A percentile compares a stretch with the other conserved stretches of the same genome.
These are phyloP conservation scores for Andrena dorsata DNA, from an alignment of 2,888 invertebrate species.

Conservation along the genomic window DNA sequence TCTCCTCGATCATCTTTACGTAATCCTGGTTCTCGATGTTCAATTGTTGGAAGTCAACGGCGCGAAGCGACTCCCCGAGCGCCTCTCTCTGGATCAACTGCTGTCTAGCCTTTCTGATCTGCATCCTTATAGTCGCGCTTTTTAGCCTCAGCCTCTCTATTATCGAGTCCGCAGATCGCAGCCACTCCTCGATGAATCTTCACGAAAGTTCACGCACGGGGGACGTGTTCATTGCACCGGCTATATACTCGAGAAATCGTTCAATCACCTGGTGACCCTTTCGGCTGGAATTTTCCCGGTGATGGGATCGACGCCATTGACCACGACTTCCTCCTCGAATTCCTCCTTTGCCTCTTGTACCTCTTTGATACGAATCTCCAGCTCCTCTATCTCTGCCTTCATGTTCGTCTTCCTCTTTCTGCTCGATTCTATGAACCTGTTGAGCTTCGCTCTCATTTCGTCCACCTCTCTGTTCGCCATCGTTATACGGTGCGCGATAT, in stretches of 20 bases:
- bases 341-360: conserved; percentile 85
- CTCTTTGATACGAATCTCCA: conserved; percentile 86
- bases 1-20: conserved; percentile 86
- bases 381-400: conserved; percentile 87
- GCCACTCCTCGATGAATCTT: conserved; percentile 88
- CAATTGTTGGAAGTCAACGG: conserved; percentile 89
- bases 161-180: conserved; percentile 86
- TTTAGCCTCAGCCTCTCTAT: conserved; percentile 88
- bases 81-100: conserved; percentile 87
- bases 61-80: conserved; percentile 87
- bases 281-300: conserved; percentile 89
- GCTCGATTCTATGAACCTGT: conserved; percentile 77
- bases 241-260: not conserved
- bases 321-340: conserved; percentile 86
- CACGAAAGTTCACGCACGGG: conserved; percentile 23
- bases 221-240: not conserved
- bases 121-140: conserved; percentile 86
- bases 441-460: conserved; percentile 82
- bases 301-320: conserved; percentile 86
- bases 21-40: conserved; percentile 88
- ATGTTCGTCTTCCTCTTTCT: conserved; percentile 85
- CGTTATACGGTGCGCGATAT: conserved; percentile 86
- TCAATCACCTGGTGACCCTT: conserved; percentile 84
- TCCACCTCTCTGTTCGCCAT: conserved; percentile 86
- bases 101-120: conserved; percentile 86